These are phyloP conservation scores for Rhopilema esculentum DNA, from an alignment of 30 jellyfish, hydroid and myxozoan genomes.

Conservation along the genomic window DNA sequence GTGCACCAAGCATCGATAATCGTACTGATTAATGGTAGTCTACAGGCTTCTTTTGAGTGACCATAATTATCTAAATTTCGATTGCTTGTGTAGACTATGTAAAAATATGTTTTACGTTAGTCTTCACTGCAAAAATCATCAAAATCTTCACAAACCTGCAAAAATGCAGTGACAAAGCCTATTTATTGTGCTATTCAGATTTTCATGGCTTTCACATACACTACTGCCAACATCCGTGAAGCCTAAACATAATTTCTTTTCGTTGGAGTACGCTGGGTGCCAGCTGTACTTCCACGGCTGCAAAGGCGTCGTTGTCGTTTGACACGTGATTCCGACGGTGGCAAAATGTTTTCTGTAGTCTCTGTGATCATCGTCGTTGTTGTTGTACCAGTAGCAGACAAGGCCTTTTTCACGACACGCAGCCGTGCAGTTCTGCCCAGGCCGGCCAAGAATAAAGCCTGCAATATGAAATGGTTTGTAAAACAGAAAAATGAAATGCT, in stretches of 20 bases:
- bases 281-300: slow-evolving; percentile 44
- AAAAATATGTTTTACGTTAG: too few relatives aligned
- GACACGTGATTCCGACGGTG: too few relatives aligned
- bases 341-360: too few relatives aligned
- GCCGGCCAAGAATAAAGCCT: slow-evolving; percentile 33
- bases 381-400: slow-evolving; percentile 37
- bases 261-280: slow-evolving; percentile 49
- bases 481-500: too few relatives aligned
- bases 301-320: not conserved
- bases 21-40: too few relatives aligned
- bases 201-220: slow-evolving; percentile 3
- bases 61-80: too few relatives aligned
- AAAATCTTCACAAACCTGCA: not conserved
- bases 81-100: too few relatives aligned
- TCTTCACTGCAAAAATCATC: too few relatives aligned
- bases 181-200: not conserved
- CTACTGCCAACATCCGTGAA: slow-evolving; percentile 23
- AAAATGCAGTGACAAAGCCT: slow-evolving; percentile 61
- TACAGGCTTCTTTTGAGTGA: too few relatives aligned
- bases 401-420: slow-evolving; percentile 20
- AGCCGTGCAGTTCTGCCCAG: slow-evolving; percentile 48
- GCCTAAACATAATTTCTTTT: slow-evolving; percentile 30
- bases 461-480: not conserved
- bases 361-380: too few relatives aligned
- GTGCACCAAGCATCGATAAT: too few relatives aligned